These are phyloP conservation scores for Tridacna crocea DNA, from an alignment of 2,888 invertebrate genomes.

Conservation along the genomic window DNA sequence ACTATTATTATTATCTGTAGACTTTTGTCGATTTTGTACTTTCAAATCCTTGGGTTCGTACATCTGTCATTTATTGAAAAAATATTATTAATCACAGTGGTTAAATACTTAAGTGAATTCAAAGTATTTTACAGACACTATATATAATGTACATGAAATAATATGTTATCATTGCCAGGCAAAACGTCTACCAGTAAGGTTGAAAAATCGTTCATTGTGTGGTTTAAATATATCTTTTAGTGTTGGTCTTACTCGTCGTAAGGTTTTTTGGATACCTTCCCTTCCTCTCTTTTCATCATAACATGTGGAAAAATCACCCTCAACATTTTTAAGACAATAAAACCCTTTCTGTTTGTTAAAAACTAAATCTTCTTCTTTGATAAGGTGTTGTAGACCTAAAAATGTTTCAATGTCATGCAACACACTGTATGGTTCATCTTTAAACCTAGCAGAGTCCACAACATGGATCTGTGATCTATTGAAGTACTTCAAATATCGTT, in stretches of 20 bases:
- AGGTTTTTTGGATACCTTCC: slow-evolving; percentile 81
- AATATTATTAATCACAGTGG: too few species aligned
- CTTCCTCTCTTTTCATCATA: slow-evolving; percentile 94
- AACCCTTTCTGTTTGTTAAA: slow-evolving; percentile 98
- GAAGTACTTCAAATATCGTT: slow-evolving; percentile 96
- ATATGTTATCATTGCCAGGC: slow-evolving; percentile 88
- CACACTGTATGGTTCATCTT: slow-evolving; percentile 69
- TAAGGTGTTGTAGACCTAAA: slow-evolving; percentile 68
- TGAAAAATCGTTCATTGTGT: slow-evolving; percentile 85
- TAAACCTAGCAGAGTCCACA: slow-evolving; percentile 87
- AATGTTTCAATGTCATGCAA: slow-evolving; percentile 74
- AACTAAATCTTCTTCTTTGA: slow-evolving; percentile 92
- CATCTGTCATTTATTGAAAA: too few species aligned
- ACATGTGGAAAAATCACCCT: slow-evolving; percentile 88
- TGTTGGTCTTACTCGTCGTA: neutral
- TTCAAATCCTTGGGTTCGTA: too few species aligned
- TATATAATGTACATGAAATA: too few species aligned
- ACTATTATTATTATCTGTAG: too few species aligned
- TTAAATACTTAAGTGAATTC: too few species aligned
- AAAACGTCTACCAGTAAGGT: slow-evolving; percentile 94
- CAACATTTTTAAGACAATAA: slow-evolving; percentile 90
- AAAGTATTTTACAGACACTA: too few species aligned
- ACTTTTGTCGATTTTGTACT: too few species aligned
- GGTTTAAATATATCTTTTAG: slow-evolving; percentile 73
- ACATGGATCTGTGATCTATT: slow-evolving; percentile 95